Conservation (phyloP, 2,113 vertebrate species). For the Charina bottae region DNA sequence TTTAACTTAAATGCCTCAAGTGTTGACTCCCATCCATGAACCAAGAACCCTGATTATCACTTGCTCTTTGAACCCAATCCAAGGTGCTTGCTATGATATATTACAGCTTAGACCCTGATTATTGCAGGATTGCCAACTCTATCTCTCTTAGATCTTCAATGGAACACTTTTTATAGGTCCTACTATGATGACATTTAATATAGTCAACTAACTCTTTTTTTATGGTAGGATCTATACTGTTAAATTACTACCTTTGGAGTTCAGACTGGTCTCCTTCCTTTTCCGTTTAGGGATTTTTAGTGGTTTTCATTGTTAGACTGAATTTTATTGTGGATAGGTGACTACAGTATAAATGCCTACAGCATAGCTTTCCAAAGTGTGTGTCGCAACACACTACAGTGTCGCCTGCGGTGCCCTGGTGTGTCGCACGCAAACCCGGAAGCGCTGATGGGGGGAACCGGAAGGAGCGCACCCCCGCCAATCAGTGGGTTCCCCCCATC, state of each 20-base stretch:
- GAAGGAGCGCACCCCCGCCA: too few relatives aligned
- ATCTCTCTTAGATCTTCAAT: neutral
- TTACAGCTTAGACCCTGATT: neutral
- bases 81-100: neutral
- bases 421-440: too few relatives aligned
- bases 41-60: neutral
- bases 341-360: neutral
- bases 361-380: too few relatives aligned
- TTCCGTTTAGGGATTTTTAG: neutral
- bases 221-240: neutral
- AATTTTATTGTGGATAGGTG: neutral
- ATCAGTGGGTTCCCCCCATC: too few relatives aligned
- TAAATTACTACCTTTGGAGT: neutral
- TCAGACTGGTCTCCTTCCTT: neutral
- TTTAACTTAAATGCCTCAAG: neutral
- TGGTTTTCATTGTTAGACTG: neutral
- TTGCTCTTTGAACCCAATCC: neutral
- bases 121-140: neutral
- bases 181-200: neutral
- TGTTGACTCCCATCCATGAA: neutral
- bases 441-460: too few relatives aligned
- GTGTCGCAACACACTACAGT: too few relatives aligned
- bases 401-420: too few relatives aligned
- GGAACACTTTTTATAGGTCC: neutral
- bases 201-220: neutral